Percentiles rank a stretch among this genome's conserved stretches.
These are phyloP conservation scores for Callimorpha dominula DNA, from an alignment of 2,888 invertebrate genomes.

Conservation along the genomic window DNA sequence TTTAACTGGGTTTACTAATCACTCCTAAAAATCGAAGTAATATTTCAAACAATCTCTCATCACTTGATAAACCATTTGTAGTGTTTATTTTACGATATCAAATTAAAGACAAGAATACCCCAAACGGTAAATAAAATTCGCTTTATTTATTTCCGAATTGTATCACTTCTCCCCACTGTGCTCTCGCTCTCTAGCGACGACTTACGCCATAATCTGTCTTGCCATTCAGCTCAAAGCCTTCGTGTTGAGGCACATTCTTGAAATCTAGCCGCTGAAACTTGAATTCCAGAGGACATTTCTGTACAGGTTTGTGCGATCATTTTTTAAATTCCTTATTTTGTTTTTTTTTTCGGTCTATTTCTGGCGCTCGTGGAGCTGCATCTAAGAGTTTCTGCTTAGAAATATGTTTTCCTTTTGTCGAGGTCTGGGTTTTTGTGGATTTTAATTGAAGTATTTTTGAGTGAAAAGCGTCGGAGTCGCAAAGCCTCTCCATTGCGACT, in stretches of 20 bases:
- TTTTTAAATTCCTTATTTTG: constrained; percentile 34
- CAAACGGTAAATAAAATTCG: neutral
- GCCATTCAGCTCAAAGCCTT: constrained; percentile 59
- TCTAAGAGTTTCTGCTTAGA: constrained; percentile 7
- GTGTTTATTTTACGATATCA: neutral
- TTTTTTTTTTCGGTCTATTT: constrained; percentile 21
- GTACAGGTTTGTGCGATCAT: constrained; percentile 48
- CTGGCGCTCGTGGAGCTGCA: constrained; percentile 11
- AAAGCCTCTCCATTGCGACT: no score
- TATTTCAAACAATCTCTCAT: neutral
- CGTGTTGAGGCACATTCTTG: constrained; percentile 60
- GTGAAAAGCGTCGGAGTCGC: neutral
- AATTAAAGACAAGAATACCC: neutral
- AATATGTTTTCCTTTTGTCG: constrained; percentile 5
- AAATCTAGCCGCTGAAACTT: constrained; percentile 55
- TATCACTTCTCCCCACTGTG: constrained; percentile 41
- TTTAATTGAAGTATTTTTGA: constrained; percentile 12
- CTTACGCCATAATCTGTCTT: constrained; percentile 65
- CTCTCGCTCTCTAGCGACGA: constrained; percentile 51
- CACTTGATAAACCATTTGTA: neutral
- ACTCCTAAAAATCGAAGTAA: neutral
- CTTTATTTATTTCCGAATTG: constrained; percentile 27
- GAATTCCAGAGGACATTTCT: constrained; percentile 51
- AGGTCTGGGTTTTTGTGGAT: constrained; percentile 6
- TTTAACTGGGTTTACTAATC: neutral